phyloP scores from a whole-genome alignment of 2,888 invertebrate species.

The Cephalotes varians region DNA sequence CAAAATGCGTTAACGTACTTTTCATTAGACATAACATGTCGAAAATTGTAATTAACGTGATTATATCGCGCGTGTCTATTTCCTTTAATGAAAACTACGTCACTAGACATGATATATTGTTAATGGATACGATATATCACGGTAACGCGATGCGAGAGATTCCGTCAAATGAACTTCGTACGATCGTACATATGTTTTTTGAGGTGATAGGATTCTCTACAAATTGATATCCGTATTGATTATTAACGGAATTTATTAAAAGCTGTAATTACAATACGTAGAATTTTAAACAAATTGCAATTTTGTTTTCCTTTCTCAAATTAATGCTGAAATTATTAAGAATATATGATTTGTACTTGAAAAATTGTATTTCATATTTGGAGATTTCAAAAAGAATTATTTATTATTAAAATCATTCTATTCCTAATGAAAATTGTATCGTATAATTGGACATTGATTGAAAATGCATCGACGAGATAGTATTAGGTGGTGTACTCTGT shows the following conservation, averaged over 20 bases:
- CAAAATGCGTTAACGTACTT: not conserved
- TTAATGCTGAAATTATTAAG: not conserved
- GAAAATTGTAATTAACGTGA: not conserved
- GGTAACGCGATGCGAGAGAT: not conserved
- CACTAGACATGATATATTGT: not conserved
- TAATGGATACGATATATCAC: not conserved
- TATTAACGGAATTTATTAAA: not conserved
- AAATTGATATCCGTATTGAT: not conserved
- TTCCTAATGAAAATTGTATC: not conserved
- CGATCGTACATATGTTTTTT: not conserved
- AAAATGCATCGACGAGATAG: not conserved
- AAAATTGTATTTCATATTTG: not conserved
- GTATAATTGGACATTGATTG: not conserved
- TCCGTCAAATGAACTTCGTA: not conserved
- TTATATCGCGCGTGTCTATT: too few relatives aligned
- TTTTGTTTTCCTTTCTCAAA: not conserved
- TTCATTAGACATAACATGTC: not conserved
- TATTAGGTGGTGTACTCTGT: not conserved
- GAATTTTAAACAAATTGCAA: not conserved
- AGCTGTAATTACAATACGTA: not conserved
- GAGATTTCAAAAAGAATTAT: not conserved
- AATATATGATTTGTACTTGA: not conserved
- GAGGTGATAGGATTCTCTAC: not conserved
- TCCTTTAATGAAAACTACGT: not conserved
- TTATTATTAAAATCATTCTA: not conserved